These are phyloP conservation scores for Aphaenogaster ashmeadi DNA, from an alignment of 1,140 invertebrate genomes.

Conservation along the genomic window DNA sequence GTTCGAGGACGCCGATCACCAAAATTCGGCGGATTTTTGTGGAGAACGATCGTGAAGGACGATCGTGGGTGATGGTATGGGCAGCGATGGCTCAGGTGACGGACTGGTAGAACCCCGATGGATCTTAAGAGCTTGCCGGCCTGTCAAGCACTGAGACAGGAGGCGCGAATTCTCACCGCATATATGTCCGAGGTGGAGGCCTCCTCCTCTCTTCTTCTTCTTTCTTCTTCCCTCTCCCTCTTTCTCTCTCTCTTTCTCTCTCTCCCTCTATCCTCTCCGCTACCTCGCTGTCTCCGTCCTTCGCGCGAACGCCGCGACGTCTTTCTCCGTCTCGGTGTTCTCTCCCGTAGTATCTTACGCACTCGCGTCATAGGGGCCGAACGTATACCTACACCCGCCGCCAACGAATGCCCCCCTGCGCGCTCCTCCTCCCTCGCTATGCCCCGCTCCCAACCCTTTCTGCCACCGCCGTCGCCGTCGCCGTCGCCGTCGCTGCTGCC, in stretches of 20 bases:
- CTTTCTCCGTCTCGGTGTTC: slow-evolving; percentile 68
- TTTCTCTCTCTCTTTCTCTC: slow-evolving; percentile 59
- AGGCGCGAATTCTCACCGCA: slow-evolving; percentile 86
- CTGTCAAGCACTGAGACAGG: slow-evolving; percentile 86
- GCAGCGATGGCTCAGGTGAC: slow-evolving; percentile 44
- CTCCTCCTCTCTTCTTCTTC: slow-evolving; percentile 80
- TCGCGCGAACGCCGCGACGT: slow-evolving; percentile 20
- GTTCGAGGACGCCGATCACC: not conserved
- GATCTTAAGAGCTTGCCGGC: slow-evolving; percentile 86
- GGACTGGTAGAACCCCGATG: slow-evolving; percentile 65
- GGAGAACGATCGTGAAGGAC: slow-evolving; percentile 36
- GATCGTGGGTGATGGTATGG: slow-evolving; percentile 44
- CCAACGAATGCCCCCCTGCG: slow-evolving; percentile 55
- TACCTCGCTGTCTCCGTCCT: slow-evolving; percentile 52
- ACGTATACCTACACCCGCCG: slow-evolving; percentile 65
- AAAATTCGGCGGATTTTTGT: slow-evolving; percentile 7
- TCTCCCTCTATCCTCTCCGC: slow-evolving; percentile 36
- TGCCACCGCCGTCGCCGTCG: slow-evolving; percentile 4
- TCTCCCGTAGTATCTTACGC: slow-evolving; percentile 82
- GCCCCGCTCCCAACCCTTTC: slow-evolving; percentile 49
- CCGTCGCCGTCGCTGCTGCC: slow-evolving; percentile 6
- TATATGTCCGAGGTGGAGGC: slow-evolving; percentile 84
- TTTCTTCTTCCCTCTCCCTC: slow-evolving; percentile 69
- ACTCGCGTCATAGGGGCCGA: slow-evolving; percentile 80
- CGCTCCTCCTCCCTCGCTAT: slow-evolving; percentile 39